Base-by-base conservation (phyloP, 1,140 invertebrate genomes). In the Xylocopa sonorina region DNA sequence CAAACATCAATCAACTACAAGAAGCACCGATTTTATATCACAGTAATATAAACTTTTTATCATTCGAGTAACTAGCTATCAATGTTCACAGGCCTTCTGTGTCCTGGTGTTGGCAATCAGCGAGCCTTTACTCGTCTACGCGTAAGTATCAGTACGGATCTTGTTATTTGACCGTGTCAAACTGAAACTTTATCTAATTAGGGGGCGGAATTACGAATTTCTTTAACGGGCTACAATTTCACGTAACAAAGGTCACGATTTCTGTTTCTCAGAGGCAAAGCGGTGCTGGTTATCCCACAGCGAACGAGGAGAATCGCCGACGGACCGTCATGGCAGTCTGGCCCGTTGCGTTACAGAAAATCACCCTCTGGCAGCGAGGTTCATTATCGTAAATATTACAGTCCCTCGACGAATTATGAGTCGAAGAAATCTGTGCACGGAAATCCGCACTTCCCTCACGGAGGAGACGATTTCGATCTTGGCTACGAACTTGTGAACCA, bases 401-500 rank as follows among this genome's bases (percentile, higher is more conserved):
- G 24, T 41, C 38, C 60, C 10, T 57, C 41, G 0, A 62, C 27
- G 7, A 68, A 24, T 41, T 80, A 78, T 43, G 41, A 64, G 3
- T 48, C 27, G 14, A 80, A 80, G 34, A 84, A 81, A 16, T 50
- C 80, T 14, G 1, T 21, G 16, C 73, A 60, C 21, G 10, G 29
- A 2, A 62, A 14, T 18, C 14, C 75, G 1, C 34, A 82, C 10
- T 78, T 84, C 14, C 88, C 88, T 1, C 87, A 86, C 0, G 88
- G 90, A 6, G 88, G 87, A 0, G 88, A 90, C 18, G 88, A 92
- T 29, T 92, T 91, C 57, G 88, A 90, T 32, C 87, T 88, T 41
- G 82, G 83, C n/a, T 78, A 88, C 34, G 88, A 90, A 27, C 38
- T n/a, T 2, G 75, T 90, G 9, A 89, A 91, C 41, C 87, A 92